A percentile compares a stretch with the other conserved stretches of the same genome.
Evolutionary conservation across 2,113 vertebrate genomes (phyloP).

Genomic region (Chionodraco myersi): DNA sequence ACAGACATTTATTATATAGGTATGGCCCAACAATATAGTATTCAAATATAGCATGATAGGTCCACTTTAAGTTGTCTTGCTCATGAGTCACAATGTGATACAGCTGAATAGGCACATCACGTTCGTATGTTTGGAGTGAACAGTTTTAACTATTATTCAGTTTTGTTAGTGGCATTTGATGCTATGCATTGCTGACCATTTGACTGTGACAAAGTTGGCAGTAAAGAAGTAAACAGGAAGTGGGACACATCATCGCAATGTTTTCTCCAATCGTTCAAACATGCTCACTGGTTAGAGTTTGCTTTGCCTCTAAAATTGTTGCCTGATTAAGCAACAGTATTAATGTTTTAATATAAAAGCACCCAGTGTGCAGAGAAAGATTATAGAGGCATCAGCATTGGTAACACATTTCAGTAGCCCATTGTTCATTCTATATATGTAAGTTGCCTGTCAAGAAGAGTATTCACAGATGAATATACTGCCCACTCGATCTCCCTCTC

Average conservation of each 20-base stretch:
- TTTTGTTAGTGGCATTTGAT: neutral
- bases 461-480: neutral
- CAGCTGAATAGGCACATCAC: neutral
- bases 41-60: too few species aligned
- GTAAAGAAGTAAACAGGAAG: conserved; percentile 28
- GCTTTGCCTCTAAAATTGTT: neutral
- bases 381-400: neutral
- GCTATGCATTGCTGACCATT: conserved; percentile 18
- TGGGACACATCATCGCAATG: neutral
- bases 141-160: conserved; percentile 7
- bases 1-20: too few species aligned
- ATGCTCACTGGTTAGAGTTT: neutral
- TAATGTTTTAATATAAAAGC: neutral
- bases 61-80: neutral
- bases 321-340: neutral
- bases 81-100: neutral
- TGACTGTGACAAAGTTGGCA: conserved; percentile 40
- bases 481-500: conserved; percentile 2
- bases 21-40: too few species aligned
- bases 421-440: neutral
- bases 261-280: conserved; percentile 16
- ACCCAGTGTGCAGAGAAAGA: neutral
- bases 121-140: neutral
- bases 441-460: conserved; percentile 14
- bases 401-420: neutral